These are phyloP conservation scores for Oscheius sp. DNA, from an alignment of 2,888 invertebrate genomes.

Conservation along the genomic window DNA sequence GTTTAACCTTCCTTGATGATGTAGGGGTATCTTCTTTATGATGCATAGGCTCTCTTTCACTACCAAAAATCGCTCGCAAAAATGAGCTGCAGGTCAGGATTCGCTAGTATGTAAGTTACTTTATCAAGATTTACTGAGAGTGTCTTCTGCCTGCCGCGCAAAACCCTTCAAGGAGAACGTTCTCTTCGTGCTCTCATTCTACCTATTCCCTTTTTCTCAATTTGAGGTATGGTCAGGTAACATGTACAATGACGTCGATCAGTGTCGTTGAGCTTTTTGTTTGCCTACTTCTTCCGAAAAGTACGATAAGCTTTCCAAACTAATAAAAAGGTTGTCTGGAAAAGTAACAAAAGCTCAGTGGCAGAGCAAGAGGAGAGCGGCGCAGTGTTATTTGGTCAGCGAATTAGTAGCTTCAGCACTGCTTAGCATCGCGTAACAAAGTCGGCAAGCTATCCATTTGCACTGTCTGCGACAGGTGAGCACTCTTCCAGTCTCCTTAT, in stretches of 20 bases:
- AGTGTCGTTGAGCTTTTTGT: no score
- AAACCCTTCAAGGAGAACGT: no score
- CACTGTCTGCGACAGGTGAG: constrained; percentile 31
- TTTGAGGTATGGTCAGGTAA: no score
- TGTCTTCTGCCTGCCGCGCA: no score
- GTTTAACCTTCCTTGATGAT: constrained; percentile 10
- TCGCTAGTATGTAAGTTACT: constrained; percentile 22
- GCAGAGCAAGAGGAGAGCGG: constrained; percentile 3
- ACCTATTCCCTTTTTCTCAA: no score
- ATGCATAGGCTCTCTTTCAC: constrained; percentile 21
- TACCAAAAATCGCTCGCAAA: not conserved
- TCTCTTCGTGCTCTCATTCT: no score
- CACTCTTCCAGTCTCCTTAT: not conserved
- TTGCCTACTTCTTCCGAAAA: no score
- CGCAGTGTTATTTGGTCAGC: constrained; percentile 31
- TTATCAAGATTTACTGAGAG: not conserved
- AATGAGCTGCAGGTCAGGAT: constrained; percentile 30
- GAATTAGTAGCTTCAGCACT: constrained; percentile 29
- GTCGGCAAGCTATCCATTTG: constrained; percentile 25
- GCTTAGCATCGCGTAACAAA: constrained; percentile 36
- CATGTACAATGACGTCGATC: no score
- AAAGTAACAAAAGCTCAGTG: no score
- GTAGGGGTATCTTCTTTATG: constrained; percentile 10
- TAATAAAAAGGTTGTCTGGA: no score
- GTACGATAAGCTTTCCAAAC: no score